These are phyloP conservation scores for Temnothorax curvispinosus DNA, from an alignment of 1,140 invertebrate genomes.

Conservation along the genomic window DNA sequence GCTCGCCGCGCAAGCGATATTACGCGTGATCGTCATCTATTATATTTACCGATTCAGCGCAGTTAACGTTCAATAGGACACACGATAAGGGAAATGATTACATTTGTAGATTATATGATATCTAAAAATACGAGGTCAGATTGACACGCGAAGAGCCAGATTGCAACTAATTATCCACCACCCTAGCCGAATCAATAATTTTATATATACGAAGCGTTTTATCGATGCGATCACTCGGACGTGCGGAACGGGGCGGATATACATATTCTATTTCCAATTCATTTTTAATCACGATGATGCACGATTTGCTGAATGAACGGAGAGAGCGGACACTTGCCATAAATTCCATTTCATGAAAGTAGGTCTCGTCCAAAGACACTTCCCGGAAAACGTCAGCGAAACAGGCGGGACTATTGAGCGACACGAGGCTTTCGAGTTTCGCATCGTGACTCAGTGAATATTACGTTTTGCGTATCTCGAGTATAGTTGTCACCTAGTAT, in stretches of 20 bases:
- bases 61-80: background rate
- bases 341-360: slow-evolving; percentile 53
- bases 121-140: slow-evolving; percentile 47
- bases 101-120: slow-evolving; percentile 9
- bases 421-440: slow-evolving; percentile 53
- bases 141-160: slow-evolving; percentile 32
- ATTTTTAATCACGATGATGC: slow-evolving; percentile 23
- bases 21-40: background rate
- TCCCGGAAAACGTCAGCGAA: slow-evolving; percentile 46
- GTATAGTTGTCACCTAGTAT: slow-evolving; percentile 43
- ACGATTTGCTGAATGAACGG: slow-evolving; percentile 35
- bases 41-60: background rate
- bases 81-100: slow-evolving; percentile 8
- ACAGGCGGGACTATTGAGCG: slow-evolving; percentile 58
- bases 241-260: background rate
- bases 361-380: slow-evolving; percentile 67
- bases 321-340: slow-evolving; percentile 4
- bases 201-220: slow-evolving; percentile 1
- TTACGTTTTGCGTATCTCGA: slow-evolving; percentile 51
- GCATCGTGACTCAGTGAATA: slow-evolving; percentile 42
- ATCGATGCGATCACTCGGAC: slow-evolving; percentile 3
- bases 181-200: slow-evolving; percentile 29
- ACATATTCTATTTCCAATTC: slow-evolving; percentile 21
- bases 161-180: slow-evolving; percentile 31
- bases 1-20: background rate